Evolutionary conservation across 1,140 invertebrate genomes (phyloP).

Genomic region (Pectinophora gossypiella): DNA sequence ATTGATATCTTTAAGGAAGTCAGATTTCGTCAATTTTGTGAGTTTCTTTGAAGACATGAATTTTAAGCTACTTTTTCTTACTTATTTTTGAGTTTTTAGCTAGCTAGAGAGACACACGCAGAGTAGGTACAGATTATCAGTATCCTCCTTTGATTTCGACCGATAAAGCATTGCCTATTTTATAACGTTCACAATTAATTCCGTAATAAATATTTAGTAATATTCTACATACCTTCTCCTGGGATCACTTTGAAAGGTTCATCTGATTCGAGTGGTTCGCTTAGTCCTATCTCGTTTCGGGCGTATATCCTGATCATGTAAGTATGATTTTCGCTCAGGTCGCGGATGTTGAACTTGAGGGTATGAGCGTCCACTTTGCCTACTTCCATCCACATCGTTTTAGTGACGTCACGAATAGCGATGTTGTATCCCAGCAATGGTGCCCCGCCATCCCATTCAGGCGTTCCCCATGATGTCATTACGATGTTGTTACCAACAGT

Average conservation of each 20-base stretch:
- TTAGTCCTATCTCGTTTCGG: constrained; percentile 95
- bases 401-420: constrained; percentile 92
- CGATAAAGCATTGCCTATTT: too few relatives aligned
- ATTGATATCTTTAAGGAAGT: too few relatives aligned
- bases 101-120: too few relatives aligned
- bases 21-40: too few relatives aligned
- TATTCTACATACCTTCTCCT: constrained; percentile 79
- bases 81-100: too few relatives aligned
- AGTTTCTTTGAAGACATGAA: too few relatives aligned
- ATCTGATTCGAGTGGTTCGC: constrained; percentile 94
- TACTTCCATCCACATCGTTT: constrained; percentile 98
- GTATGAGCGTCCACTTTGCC: constrained; percentile 88
- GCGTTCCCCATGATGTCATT: constrained; percentile 94
- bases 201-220: too few relatives aligned
- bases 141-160: too few relatives aligned
- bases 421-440: constrained; percentile 94
- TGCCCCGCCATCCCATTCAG: constrained; percentile 94
- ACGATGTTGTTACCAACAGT: constrained; percentile 88
- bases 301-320: constrained; percentile 95
- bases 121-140: too few relatives aligned
- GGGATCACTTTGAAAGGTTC: constrained; percentile 92
- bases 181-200: too few relatives aligned
- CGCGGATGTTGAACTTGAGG: constrained; percentile 89
- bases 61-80: too few relatives aligned
- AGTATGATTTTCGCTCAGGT: constrained; percentile 92